Evolutionary conservation across 1,140 invertebrate genomes (phyloP), one percentile per base, ranked within the genome.

Genomic region (Battus philenor): DNA sequence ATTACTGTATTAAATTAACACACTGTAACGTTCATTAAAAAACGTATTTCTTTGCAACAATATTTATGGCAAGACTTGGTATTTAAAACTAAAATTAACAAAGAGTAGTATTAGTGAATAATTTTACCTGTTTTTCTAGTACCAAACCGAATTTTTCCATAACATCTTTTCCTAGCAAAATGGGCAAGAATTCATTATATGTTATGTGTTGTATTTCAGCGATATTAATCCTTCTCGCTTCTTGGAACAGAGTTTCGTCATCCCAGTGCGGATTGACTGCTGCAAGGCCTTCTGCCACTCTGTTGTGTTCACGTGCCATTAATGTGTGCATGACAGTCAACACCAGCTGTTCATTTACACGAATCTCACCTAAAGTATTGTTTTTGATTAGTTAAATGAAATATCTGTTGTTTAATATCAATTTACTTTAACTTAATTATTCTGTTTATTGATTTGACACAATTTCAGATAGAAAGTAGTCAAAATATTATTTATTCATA

Each of bases 141-240:
- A 96, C 87, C 41, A 96, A 86, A 30, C 93, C 94, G 69, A 97
- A 96, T 77, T 97, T 97, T 63, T 94, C 90, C 94, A 98, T 97
- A 10, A 96, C 91, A 55, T 97, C 94, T 80, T 96, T 96, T 7
- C 97, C 97, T 2, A 98, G 87, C 4, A 98, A 83, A 66, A 98
- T 95, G 10, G 97, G 97, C 36, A 99, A 80, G 80, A 96, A 99
- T 86, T 98, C 96, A 68, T 96, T 97, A 81, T 93, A 98, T 0
- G 95, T 97, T 27, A 98, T 93, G 62, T 98, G 96, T 76, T 98
- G 96, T 34, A 97, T 92, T 73, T 94, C 90, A 1, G 96, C 97
- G 33, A 96, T 94, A 33, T 94, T 91, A 59, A 99, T 96, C 29
- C 95, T 89, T 51, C 96, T 88, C 0, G 95, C 86, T 87, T 98